Conservation (phyloP, 1,140 invertebrate genomes). For the Sweltsa coloradensis region DNA sequence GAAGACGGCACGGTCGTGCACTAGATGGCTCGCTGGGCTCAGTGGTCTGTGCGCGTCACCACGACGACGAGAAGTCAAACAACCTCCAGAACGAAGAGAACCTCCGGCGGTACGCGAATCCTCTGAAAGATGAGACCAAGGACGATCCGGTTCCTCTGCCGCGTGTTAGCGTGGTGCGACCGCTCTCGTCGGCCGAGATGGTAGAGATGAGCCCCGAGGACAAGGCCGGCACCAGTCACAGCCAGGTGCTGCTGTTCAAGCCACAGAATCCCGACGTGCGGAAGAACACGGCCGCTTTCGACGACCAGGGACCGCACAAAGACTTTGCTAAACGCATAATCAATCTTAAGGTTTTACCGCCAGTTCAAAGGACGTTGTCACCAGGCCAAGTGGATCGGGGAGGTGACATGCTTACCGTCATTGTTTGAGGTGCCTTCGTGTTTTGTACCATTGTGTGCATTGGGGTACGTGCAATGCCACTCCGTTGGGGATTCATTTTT, state of each 20-base stretch:
- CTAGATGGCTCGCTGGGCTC: neutral
- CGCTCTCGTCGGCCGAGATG: conserved; percentile 43
- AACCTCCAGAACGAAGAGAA: conserved; percentile 86
- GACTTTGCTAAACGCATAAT: conserved; percentile 59
- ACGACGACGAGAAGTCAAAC: conserved; percentile 75
- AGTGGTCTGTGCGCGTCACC: conserved; percentile 38
- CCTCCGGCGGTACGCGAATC: conserved; percentile 53
- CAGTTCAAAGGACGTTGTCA: conserved; percentile 23
- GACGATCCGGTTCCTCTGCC: conserved; percentile 13
- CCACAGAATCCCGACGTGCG: conserved; percentile 61
- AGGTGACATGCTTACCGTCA: conserved; percentile 20
- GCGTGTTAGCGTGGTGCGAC: conserved; percentile 42
- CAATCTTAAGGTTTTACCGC: conserved; percentile 28
- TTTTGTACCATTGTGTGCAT: too few relatives aligned
- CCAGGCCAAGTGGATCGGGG: conserved; percentile 4
- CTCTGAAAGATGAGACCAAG: conserved; percentile 38
- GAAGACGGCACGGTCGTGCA: conserved; percentile 12
- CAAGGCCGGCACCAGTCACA: conserved; percentile 38
- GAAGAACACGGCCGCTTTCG: conserved; percentile 61
- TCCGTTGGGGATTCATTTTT: too few relatives aligned
- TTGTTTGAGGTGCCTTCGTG: conserved; percentile 16
- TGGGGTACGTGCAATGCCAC: too few relatives aligned
- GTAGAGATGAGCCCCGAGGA: conserved; percentile 47
- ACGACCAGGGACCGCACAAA: conserved; percentile 53
- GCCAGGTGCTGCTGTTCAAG: conserved; percentile 53